Evolutionary conservation across 2,113 vertebrate genomes (phyloP).

Genomic region (Morone chrysops): DNA sequence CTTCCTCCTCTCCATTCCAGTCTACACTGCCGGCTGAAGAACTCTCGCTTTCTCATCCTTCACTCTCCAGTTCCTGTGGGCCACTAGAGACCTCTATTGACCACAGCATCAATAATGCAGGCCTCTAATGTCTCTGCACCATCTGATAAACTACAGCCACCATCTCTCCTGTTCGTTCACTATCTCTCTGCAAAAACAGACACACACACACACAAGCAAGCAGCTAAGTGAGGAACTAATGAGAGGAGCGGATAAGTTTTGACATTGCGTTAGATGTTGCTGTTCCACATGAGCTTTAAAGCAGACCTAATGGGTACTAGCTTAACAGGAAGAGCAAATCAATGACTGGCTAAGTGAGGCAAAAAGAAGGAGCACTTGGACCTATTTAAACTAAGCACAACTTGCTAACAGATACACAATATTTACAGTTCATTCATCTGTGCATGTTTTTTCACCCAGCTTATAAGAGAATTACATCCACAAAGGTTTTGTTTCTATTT

Average conservation of each 20-base stretch:
- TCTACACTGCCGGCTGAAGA: constrained; percentile 39
- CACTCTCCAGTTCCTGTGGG: constrained; percentile 73
- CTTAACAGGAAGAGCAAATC: constrained; percentile 73
- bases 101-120: constrained; percentile 84
- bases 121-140: constrained; percentile 81
- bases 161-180: constrained; percentile 51
- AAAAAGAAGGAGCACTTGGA: constrained; percentile 52
- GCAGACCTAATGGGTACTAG: constrained; percentile 68
- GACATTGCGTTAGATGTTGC: constrained; percentile 67
- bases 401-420: constrained; percentile 41
- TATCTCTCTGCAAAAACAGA: constrained; percentile 13
- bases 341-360: constrained; percentile 72
- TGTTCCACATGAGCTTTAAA: constrained; percentile 66
- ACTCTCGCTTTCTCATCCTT: constrained; percentile 68
- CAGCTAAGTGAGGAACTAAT: constrained; percentile 67
- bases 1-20: constrained; percentile 22
- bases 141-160: constrained; percentile 80
- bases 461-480: constrained; percentile 1
- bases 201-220: constrained; percentile 16
- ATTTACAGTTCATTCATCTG: constrained; percentile 47
- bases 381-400: constrained; percentile 51
- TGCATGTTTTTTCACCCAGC: background rate
- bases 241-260: constrained; percentile 66
- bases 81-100: constrained; percentile 83
- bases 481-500: background rate